Base-by-base conservation (phyloP, 2,113 vertebrate genomes). In the Egretta garzetta region DNA sequence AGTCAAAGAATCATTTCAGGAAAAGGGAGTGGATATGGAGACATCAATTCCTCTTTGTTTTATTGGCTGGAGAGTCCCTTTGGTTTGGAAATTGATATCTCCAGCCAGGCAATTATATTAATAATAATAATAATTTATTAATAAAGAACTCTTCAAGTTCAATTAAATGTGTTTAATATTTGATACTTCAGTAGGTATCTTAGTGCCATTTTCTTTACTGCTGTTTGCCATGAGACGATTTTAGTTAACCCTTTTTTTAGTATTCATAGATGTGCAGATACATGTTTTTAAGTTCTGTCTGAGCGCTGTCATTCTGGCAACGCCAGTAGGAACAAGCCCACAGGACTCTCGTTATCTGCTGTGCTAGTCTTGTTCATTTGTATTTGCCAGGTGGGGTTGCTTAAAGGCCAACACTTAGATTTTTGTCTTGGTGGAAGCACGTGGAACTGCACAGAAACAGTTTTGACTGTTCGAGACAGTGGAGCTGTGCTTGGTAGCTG, bases 111-210 rank as follows among this genome's bases (percentile, higher is more conserved):
- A 88, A 52, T 60, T 74, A 74, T 79, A 56, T 27, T 64, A 77
- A 23, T 83, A 53, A 52, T 53, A 55, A 74, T 30, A 68, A 39
- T 88, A 45, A 80, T 63, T 92, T 81, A 63, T 82, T 92, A 85
- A 81, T 83, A 74, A 94, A 84, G 39, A 6, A 32, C 17, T 71
- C 27, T 32, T 90, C 23, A 21, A 6, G 26, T 81, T 91, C 71
- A 95, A 76, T 93, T 74, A 95, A 73, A 82, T 37, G 7, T 52
- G 21, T 83, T 94, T 86, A 84, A 58, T 68, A 49, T 63, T 82
- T 81, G 66, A 60, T 88, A 47, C 28, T 35, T 79, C 80, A 47
- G 18, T 80, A 75, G 70, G 71, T 94, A 58, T 32, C 43, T 74
- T 58, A 33, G 55, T 79, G 15, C n/a, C 64, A 21, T 21, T 71